Base-by-base conservation (phyloP, 2,888 invertebrate genomes). In the Physocephala rufipes region DNA sequence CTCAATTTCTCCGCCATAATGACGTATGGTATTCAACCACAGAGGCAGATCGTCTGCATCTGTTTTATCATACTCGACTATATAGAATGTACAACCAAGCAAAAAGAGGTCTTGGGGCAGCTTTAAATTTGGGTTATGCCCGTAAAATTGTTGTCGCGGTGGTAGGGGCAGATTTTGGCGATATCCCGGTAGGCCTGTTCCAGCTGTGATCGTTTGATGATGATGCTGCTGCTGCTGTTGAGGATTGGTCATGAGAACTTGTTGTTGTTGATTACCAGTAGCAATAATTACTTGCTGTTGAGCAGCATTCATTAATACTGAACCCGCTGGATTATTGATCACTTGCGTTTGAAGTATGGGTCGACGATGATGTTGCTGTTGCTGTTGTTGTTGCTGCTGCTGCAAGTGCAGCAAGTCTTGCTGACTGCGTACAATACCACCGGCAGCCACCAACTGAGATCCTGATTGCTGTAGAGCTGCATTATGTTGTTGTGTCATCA, bases 81-180 rank as follows among this genome's bases (percentile, higher is more conserved):
- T 93, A 74, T 93, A 93, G 83, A 99, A 98, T 47, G 97, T 93
- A 84, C 97, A 98, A 9, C 97, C 98, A 45, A 97, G 87, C 61
- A 99, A 87, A 86, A 96, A 97, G 69, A 96, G 87, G 79, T 97
- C 95, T 0, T 93, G 91, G 13, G 97, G 97, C 76, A 95, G 88
- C 87, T 95, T 95, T 62, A 96, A 88, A 84, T 94, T 94, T 15
- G 95, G 95, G 87, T 97, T 97, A 87, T 97, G 97, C 0, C 97
- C 96, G 85, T 94, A 95, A 86, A 95, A 96, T 80, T 95, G 94
- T 16, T 92, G 91, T 16, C 92, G 89, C 1, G 91, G 90, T 12
- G 86, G 85, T 76, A 86, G 84, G 24, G 89, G 87, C 45, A 88
- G 87, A 1, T 81, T 80, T 28, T 87, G 77, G 67, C 79, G 87